A percentile compares a stretch with the other conserved stretches of the same genome.
phyloP scores from a whole-genome alignment of 2,888 invertebrate genomes.

The Agrotis puta region DNA sequence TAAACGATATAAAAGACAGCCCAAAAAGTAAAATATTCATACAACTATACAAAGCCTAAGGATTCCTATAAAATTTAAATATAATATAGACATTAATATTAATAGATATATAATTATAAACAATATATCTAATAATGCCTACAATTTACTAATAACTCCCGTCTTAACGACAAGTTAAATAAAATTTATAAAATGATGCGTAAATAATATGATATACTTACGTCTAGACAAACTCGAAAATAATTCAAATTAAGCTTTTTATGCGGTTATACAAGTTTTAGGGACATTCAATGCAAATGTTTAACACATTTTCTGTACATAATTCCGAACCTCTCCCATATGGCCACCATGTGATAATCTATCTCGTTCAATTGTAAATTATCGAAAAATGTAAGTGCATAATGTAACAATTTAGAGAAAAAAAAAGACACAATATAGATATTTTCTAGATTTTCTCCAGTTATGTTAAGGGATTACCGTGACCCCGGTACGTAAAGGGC shows the following conservation, averaged over 20 bases:
- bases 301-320: no score
- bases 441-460: no score
- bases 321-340: no score
- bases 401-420: no score
- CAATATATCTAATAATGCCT: slow-evolving; percentile 80
- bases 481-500: no score
- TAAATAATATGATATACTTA: slow-evolving; percentile 74
- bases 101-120: slow-evolving; percentile 76
- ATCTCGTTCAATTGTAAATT: no score
- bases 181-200: slow-evolving; percentile 70
- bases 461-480: no score
- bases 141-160: slow-evolving; percentile 79
- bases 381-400: no score
- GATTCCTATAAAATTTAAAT: slow-evolving; percentile 74
- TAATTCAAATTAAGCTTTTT: slow-evolving; percentile 52
- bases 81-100: slow-evolving; percentile 74
- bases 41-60: slow-evolving; percentile 79
- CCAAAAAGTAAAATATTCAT: slow-evolving; percentile 67
- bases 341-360: no score
- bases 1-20: slow-evolving; percentile 68
- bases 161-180: slow-evolving; percentile 76
- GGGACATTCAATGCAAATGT: no score
- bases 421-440: no score
- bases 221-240: slow-evolving; percentile 60
- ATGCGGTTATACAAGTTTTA: not conserved